These are phyloP conservation scores for Agriopis marginaria DNA, from an alignment of 2,888 invertebrate genomes.

Conservation along the genomic window DNA sequence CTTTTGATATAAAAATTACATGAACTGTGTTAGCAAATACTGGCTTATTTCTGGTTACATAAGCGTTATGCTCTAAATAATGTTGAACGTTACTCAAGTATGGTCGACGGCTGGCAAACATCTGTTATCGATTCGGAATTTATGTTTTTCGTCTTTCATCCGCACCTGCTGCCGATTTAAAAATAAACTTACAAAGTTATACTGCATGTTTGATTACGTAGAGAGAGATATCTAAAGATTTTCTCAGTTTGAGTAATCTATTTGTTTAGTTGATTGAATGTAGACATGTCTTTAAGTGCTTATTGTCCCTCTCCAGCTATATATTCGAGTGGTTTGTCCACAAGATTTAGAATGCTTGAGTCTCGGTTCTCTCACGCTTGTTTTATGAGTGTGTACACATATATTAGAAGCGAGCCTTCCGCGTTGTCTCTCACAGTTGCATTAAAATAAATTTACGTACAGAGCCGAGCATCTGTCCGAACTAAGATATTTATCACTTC, in stretches of 20 bases:
- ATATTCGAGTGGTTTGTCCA: constrained; percentile 71
- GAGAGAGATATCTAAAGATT: constrained; percentile 44
- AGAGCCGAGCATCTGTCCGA: constrained; percentile 65
- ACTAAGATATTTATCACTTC: constrained; percentile 77
- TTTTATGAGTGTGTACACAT: constrained; percentile 50
- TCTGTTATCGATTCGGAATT: constrained; percentile 81
- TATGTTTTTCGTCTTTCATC: constrained; percentile 79
- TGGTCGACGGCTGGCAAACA: constrained; percentile 74
- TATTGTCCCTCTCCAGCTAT: constrained; percentile 61
- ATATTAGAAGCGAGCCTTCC: constrained; percentile 60
- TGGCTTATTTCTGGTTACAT: constrained; percentile 70
- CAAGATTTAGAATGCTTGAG: constrained; percentile 67
- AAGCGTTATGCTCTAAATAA: constrained; percentile 70
- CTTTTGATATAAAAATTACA: constrained; percentile 53
- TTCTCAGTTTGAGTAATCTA: constrained; percentile 61
- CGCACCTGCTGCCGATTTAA: constrained; percentile 77
- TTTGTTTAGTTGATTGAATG: constrained; percentile 71
- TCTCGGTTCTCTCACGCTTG: constrained; percentile 70
- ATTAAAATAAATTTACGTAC: constrained; percentile 64
- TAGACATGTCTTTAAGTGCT: constrained; percentile 65
- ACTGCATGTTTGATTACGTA: constrained; percentile 51
- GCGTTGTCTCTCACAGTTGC: constrained; percentile 64
- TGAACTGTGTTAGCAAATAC: constrained; percentile 51
- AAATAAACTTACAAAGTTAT: constrained; percentile 61
- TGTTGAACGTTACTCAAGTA: constrained; percentile 67